Conservation (phyloP, 2,888 invertebrate species). For the Sesia bembeciformis region DNA sequence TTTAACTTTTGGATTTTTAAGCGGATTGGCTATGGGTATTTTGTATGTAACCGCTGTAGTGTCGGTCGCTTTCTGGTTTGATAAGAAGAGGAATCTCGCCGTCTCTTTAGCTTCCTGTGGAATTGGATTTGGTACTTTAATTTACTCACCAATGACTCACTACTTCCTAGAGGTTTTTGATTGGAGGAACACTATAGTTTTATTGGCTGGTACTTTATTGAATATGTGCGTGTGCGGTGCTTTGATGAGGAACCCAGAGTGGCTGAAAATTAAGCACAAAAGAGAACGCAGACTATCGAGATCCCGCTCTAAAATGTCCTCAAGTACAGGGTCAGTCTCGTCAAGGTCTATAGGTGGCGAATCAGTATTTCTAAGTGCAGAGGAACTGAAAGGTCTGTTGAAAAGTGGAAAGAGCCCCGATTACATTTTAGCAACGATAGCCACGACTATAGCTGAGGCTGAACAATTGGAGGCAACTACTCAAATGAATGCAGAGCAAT, state of each 20-base stretch:
- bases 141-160: constrained; percentile 89
- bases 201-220: constrained; percentile 86
- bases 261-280: constrained; percentile 79
- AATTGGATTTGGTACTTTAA: constrained; percentile 89
- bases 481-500: constrained; percentile 56
- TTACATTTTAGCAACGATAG: constrained; percentile 76
- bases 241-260: constrained; percentile 90
- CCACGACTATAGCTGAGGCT: constrained; percentile 69
- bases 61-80: constrained; percentile 94
- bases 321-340: constrained; percentile 66
- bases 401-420: constrained; percentile 80
- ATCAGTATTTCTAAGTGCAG: constrained; percentile 71
- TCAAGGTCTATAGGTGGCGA: constrained; percentile 64
- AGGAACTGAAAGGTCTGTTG: constrained; percentile 78
- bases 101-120: constrained; percentile 91
- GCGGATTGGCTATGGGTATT: constrained; percentile 87
- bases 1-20: constrained; percentile 87
- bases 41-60: constrained; percentile 93
- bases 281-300: constrained; percentile 59
- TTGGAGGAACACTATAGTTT: constrained; percentile 86
- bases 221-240: constrained; percentile 91
- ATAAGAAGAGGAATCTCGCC: constrained; percentile 87
- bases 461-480: constrained; percentile 55
- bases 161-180: constrained; percentile 82
- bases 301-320: constrained; percentile 47